phyloP scores from a whole-genome alignment of 2,113 vertebrate genomes.

The Cyrtonyx montezumae region DNA sequence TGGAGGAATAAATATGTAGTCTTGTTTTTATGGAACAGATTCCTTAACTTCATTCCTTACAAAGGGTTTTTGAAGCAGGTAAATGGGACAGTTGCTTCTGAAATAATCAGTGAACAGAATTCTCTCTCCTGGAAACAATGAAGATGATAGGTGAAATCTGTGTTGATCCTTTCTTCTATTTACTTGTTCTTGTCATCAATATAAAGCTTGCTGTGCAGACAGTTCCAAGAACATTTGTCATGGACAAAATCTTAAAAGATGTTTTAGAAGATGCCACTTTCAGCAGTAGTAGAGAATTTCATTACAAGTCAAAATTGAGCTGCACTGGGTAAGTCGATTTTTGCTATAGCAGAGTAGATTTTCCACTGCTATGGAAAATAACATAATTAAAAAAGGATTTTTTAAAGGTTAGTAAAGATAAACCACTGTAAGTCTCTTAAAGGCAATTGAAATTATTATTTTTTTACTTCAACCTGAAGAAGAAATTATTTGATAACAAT shows the following conservation, averaged over 20 bases:
- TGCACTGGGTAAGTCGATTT: constrained; percentile 29
- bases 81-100: background rate
- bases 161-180: background rate
- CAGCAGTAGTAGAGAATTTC: constrained; percentile 28
- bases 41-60: background rate
- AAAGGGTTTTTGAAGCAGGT: background rate
- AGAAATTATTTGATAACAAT: background rate
- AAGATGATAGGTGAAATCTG: background rate
- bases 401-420: constrained; percentile 57
- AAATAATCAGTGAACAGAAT: background rate
- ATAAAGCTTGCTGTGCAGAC: constrained; percentile 23
- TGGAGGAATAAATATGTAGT: background rate
- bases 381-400: background rate
- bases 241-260: constrained; percentile 23
- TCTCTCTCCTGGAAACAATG: background rate
- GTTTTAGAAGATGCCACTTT: constrained; percentile 46
- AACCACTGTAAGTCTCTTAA: constrained; percentile 42
- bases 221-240: constrained; percentile 28
- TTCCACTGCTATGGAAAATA: constrained; percentile 36
- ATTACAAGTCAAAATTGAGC: constrained; percentile 35
- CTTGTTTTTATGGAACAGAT: background rate
- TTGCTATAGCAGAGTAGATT: constrained; percentile 36
- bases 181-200: constrained; percentile 9
- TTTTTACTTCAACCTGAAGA: background rate
- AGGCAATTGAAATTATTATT: background rate